Base-by-base conservation (phyloP, 2,888 invertebrate genomes). In the Nomada ferruginata region DNA sequence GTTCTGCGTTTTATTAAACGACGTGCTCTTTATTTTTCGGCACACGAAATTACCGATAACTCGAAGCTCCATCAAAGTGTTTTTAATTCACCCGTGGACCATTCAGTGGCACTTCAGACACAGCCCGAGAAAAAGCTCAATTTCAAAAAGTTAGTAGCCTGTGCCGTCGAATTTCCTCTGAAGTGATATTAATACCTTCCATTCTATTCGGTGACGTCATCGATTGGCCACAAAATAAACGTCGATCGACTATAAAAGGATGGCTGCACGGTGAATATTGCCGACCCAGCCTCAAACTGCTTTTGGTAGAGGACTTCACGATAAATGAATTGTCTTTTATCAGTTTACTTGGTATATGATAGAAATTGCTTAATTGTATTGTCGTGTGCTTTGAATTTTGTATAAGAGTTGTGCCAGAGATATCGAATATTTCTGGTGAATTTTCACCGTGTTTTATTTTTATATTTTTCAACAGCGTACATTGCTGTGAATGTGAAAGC, bases 141-240 rank as follows among this genome's bases (percentile, higher is more conserved):
- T 68, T 68, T 75, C 44, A 52, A 5, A 42, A 53, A 74, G 23
- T 75, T 44, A 53, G 68, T 26, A 9, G 13, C 20, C 42, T 13
- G 44, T 18, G 18, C 59, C 72, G 23, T 50, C 9, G 26, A 61
- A 13, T 65, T 61, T 47, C 53, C 26, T 55, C 23, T 23, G n/a
- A 7, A 9, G 53, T 47, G 36, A 23, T 76, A 70, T 79, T 76
- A 76, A 53, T 79, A 74, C 29, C 26, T 5, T 29, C 60, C 69
- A 57, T 76, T 47, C 47, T 47, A n/a, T 4, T 53, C 57, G 15
- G 47, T 23, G 66, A 68, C 68, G 57, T 20, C 68, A 74, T 60
- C 68, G 65, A 78, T 78, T 68, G 50, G n/a, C 42, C 63, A 15
- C 52, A 61, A 74, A 61, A 68, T 66, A 61, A 70, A 47, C 59